These are phyloP conservation scores for Parauchenoglanis ngamensis DNA, from an alignment of 2,797 vertebrate genomes.

Conservation along the genomic window DNA sequence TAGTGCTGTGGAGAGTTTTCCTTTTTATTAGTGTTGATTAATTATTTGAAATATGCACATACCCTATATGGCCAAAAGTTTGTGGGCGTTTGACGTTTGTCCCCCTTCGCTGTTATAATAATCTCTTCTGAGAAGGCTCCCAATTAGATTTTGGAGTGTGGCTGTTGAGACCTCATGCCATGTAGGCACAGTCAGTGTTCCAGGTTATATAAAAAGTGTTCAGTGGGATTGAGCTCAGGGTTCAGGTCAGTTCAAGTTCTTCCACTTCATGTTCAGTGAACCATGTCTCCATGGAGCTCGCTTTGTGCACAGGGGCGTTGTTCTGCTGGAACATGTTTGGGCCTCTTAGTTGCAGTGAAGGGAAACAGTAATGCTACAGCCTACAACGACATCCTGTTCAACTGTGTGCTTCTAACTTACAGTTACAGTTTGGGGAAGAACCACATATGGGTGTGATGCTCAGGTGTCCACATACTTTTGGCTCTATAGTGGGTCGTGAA, in stretches of 20 bases:
- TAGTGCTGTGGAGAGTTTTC: background rate
- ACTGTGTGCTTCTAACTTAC: background rate
- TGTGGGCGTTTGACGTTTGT: background rate
- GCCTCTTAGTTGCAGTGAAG: background rate
- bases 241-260: background rate
- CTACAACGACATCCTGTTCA: background rate
- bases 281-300: background rate
- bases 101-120: background rate
- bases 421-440: background rate
- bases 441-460: background rate
- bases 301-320: background rate
- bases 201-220: background rate
- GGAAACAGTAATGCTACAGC: background rate
- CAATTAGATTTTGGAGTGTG: background rate
- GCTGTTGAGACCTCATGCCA: background rate
- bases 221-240: background rate
- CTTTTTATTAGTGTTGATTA: background rate
- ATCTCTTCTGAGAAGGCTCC: background rate
- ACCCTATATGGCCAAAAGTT: background rate
- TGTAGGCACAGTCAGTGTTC: background rate
- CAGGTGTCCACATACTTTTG: too few species aligned
- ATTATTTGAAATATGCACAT: background rate
- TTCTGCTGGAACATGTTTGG: background rate
- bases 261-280: background rate
- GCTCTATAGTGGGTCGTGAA: background rate